Evolutionary conservation across 2,113 vertebrate genomes (phyloP), one percentile per base, ranked within the genome.

Genomic region (Gasterosteus aculeatus): DNA sequence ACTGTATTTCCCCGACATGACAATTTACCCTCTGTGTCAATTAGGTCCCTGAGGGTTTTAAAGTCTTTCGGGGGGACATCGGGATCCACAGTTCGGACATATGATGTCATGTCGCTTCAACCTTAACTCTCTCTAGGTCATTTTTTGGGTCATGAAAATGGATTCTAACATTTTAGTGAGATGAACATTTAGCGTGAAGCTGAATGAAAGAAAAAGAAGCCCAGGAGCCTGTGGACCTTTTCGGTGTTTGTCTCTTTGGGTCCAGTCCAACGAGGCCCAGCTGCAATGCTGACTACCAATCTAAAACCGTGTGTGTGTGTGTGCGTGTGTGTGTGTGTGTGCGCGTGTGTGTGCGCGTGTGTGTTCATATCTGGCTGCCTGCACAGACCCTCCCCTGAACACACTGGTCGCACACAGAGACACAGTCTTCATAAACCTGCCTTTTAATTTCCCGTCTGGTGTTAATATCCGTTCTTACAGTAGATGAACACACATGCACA

Each of bases 371-470:
- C 47, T 22, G 22, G 7, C 38, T 44, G 19, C 60, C 44, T 66
- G 0, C 18, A 22, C 33, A 64, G 64, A 74, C 1, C 22, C 12
- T 54, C 10, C 65, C 18, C 26, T 33, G 3, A 39, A 73, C 29
- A 18, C 9, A 16, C 26, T 49, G 42, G 10, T 41, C 7, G 5
- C 64, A 26, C 56, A n/a, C 67, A 57, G 39, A 57, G 26, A 35
- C 51, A 54, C 51, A 54, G 49, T 65, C 42, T 65, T 47, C 70
- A 54, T 64, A 65, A 67, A 65, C 46, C 75, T 72, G 54, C n/a
- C 9, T 84, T 89, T 87, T 85, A 83, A 89, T 87, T 84, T 89
- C 87, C 87, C 57, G 61, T 85, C 81, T 73, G 78, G 77, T 76
- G 72, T 77, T 87, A 84, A 89, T 87, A 87, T 89, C 87, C 80